Conservation (phyloP, 2,113 vertebrate species). For the Erythrocercus mccallii region DNA sequence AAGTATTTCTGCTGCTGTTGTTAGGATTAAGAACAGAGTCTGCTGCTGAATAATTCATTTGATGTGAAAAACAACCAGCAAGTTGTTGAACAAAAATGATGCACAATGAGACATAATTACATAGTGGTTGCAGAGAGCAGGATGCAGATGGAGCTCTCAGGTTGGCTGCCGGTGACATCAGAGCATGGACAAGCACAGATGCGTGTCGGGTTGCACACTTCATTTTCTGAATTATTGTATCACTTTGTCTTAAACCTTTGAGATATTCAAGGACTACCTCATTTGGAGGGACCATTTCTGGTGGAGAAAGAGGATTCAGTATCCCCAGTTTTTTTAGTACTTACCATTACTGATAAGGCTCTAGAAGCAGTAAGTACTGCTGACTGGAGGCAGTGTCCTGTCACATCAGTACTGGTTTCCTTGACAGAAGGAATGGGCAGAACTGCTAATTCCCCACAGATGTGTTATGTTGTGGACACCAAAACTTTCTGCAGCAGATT, state of each 20-base stretch:
- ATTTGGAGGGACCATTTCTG: neutral
- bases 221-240: neutral
- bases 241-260: neutral
- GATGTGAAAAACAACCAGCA: neutral
- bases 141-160: constrained; percentile 23
- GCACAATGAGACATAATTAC: constrained; percentile 50
- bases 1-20: constrained; percentile 9
- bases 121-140: neutral
- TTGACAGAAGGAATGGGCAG: neutral
- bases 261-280: neutral
- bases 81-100: constrained; percentile 35
- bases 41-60: constrained; percentile 62
- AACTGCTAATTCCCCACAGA: neutral
- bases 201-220: rapidly evolving
- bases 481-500: neutral
- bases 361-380: neutral
- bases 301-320: neutral
- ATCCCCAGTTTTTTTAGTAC: neutral
- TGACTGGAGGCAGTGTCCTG: neutral
- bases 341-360: neutral
- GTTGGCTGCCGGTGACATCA: neutral
- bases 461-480: neutral
- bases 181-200: neutral
- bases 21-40: constrained; percentile 9
- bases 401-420: neutral